Base-by-base conservation (phyloP, 2,888 invertebrate genomes). In the Dione vanillae region DNA sequence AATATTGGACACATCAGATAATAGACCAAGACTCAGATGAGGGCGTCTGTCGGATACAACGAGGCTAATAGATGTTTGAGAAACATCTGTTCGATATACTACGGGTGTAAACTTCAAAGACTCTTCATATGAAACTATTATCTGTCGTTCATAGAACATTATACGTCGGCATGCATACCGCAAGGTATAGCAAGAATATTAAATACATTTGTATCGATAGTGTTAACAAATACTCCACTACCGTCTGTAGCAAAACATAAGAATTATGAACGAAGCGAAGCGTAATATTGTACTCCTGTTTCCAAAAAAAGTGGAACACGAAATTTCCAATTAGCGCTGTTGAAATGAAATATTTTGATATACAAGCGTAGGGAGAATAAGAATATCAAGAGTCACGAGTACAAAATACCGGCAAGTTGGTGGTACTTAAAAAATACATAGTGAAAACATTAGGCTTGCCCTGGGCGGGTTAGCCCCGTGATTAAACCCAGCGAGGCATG, bases 401-500 rank as follows among this genome's bases (percentile, higher is more conserved):
- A 59, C 71, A 76, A 80, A 83, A 83, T 79, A 79, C 80, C 80
- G 76, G 80, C 81, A 82, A 82, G 80, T 82, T 82, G 79, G 78
- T 74, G 82, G 84, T 83, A 86, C 87, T 90, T 88, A 88, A 91
- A 91, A 92, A 92, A 92, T 90, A 92, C 89, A 91, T 89, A 89
- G 91, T 90, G 86, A 89, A 91, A 91, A 91, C 89, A 91, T 89
- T 87, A 89, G 85, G 82, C 83, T 78, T 78, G 88, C 90, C 86
- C 80, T 82, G 81, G 89, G 90, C 88, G 83, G 85, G 85, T 85
- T 83, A 79, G 82, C 84, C 78, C 85, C 85, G 85, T 92, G 92
- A 92, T 92, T 92, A 92, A 92, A 92, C 85, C 85, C 90, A 86
- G 86, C 91, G 88, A 90, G 84, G 92, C 92, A 90, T 92, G 90